Evolutionary conservation across 1,140 invertebrate species (phyloP), one percentile per base, ranked within the genome.

Genomic region (Onthophagus taurus): DNA sequence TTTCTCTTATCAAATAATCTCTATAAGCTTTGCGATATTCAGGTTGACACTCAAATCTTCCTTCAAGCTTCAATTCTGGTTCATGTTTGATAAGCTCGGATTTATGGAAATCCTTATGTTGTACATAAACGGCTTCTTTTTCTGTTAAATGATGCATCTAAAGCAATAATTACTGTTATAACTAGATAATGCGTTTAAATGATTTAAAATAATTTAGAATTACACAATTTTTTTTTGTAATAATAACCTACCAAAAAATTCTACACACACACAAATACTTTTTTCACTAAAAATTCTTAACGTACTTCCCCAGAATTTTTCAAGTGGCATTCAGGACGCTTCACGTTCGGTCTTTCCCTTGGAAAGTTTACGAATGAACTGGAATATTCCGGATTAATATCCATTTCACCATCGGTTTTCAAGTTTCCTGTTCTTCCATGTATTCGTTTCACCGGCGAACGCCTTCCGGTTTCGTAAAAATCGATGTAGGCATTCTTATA

Each of bases 1-100:
- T 53, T 48, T 66, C 64, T 21, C 61, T 51, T 16, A 58, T 60
- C 29, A 65, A 48, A 42, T 64, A 66, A 53, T 64, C 58, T 2
- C 59, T 53, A 48, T 64, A 65, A 8, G 63, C 62, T 51, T 63
- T 68, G 35, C 64, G 63, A 44, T 74, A 72, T 49, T 75, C 71
- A 0, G 70, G 70, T 35, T 67, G 63, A 29, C 67, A 57, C 14
- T 72, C 65, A 17, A 69, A 58, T 9, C 58, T 57, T 8, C 64
- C 63, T 29, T 57, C 57, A 19, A 55, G 30, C 37, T 55, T 57
- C 31, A 57, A 31, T 47, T 59, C 53, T 4, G 54, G 31, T 30
- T 53, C 46, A n/a, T 51, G 44, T 44, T 48, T 50, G 24, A 47
- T 24, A 11, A 45, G 41, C 17, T 47, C 31, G 7, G 38, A 17